Conservation (phyloP, 1,140 invertebrate species). For the Hydropsyche tenuis region DNA sequence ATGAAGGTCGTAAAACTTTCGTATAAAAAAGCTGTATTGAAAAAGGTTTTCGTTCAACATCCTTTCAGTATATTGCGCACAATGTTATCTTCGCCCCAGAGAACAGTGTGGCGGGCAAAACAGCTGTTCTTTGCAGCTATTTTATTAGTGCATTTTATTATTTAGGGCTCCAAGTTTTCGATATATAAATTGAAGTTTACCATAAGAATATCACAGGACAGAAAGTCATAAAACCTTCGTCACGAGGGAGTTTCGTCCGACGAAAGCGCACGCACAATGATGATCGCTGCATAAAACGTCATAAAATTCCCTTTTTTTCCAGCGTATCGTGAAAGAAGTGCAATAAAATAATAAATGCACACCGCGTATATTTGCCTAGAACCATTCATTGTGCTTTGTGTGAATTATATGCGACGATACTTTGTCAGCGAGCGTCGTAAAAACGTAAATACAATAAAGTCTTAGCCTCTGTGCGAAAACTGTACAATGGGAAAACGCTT, state of each 20-base stretch:
- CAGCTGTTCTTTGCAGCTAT: conserved; percentile 14
- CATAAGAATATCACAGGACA: neutral
- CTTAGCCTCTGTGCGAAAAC: neutral
- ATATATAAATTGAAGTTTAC: neutral
- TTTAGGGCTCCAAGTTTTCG: neutral
- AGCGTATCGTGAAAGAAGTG: neutral
- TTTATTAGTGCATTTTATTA: neutral
- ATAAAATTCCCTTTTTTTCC: neutral
- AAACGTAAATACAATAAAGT: conserved; percentile 1
- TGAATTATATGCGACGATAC: conserved; percentile 8
- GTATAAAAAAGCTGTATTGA: neutral
- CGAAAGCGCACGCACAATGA: conserved; percentile 16
- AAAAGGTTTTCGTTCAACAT: conserved; percentile 1
- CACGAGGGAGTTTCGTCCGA: conserved; percentile 4
- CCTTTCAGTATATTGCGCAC: neutral
- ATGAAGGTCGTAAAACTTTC: too few species aligned
- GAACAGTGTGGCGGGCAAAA: conserved; percentile 1
- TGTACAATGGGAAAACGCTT: neutral
- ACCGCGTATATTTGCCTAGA: conserved; percentile 10
- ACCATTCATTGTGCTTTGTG: neutral
- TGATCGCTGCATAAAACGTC: conserved; percentile 27
- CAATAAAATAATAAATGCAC: conserved; percentile 26
- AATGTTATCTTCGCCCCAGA: conserved; percentile 14
- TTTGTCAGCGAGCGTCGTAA: neutral
- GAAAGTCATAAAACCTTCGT: conserved; percentile 16